Evolutionary conservation across 1,140 invertebrate genomes (phyloP).

Genomic region (Fopius arisanus): DNA sequence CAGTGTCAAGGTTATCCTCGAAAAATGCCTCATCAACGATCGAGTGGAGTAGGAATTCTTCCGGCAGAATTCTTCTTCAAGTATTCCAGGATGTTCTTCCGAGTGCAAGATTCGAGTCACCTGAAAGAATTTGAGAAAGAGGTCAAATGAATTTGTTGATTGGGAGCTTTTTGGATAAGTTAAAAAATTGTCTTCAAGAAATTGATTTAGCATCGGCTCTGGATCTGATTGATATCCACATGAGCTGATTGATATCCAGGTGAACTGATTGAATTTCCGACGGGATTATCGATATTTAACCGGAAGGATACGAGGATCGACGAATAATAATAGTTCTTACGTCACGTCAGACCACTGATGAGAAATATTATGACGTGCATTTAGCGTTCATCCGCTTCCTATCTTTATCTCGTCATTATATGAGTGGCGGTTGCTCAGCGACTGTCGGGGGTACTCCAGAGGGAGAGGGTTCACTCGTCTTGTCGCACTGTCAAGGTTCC

Average conservation of each 20-base stretch:
- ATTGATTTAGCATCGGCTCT: no score
- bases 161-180: no score
- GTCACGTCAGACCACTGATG: background rate
- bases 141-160: no score
- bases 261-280: no score
- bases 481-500: slow-evolving; percentile 15
- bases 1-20: background rate
- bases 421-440: slow-evolving; percentile 1
- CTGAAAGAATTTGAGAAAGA: no score
- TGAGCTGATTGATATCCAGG: no score
- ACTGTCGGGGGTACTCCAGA: slow-evolving; percentile 4
- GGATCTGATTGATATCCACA: no score
- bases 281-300: background rate
- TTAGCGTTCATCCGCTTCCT: slow-evolving; percentile 10
- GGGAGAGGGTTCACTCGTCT: background rate
- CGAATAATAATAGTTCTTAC: background rate
- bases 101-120: background rate
- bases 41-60: background rate
- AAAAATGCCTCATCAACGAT: background rate
- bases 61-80: background rate
- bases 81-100: background rate
- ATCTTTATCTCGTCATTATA: slow-evolving; percentile 21
- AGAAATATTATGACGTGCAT: background rate
- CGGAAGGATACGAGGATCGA: background rate
- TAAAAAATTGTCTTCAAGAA: background rate